Evolutionary conservation across 2,113 vertebrate species (phyloP).

Genomic region (Channa argus): DNA sequence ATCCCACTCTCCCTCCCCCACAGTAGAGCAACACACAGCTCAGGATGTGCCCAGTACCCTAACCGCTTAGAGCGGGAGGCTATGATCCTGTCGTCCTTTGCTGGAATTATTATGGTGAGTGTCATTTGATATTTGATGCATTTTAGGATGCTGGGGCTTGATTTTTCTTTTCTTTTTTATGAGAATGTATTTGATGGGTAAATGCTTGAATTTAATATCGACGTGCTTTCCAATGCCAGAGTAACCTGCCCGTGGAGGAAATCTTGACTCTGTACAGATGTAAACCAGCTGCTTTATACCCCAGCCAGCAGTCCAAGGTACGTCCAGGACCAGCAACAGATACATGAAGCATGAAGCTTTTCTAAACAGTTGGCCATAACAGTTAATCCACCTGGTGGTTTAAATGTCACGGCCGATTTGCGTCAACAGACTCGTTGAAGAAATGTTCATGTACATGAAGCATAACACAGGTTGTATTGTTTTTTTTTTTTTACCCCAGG

Average conservation of each 20-base stretch:
- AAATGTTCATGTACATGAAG: no score
- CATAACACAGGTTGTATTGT: no score
- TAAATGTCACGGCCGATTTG: background rate
- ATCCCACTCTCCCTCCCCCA: background rate
- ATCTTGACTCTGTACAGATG: constrained; percentile 87
- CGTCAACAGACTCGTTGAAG: no score
- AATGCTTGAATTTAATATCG: background rate
- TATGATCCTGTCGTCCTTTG: constrained; percentile 91
- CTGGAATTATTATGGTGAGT: constrained; percentile 88
- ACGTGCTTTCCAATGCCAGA: constrained; percentile 73
- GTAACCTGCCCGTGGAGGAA: constrained; percentile 86
- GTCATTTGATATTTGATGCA: background rate
- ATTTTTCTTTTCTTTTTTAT: no score
- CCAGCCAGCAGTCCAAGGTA: constrained; percentile 74
- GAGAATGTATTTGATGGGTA: background rate
- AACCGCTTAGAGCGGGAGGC: constrained; percentile 85
- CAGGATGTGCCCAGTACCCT: constrained; percentile 68
- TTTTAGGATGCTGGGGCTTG: no score
- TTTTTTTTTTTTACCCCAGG: constrained; percentile 47
- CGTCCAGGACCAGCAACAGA: background rate
- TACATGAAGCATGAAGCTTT: background rate
- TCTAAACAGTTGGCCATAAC: background rate
- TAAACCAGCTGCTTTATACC: constrained; percentile 70
- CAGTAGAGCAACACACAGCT: constrained; percentile 45
- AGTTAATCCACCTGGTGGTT: no score